phyloP scores from a whole-genome alignment of 1,140 invertebrate genomes.

The Lycorma delicatula region DNA sequence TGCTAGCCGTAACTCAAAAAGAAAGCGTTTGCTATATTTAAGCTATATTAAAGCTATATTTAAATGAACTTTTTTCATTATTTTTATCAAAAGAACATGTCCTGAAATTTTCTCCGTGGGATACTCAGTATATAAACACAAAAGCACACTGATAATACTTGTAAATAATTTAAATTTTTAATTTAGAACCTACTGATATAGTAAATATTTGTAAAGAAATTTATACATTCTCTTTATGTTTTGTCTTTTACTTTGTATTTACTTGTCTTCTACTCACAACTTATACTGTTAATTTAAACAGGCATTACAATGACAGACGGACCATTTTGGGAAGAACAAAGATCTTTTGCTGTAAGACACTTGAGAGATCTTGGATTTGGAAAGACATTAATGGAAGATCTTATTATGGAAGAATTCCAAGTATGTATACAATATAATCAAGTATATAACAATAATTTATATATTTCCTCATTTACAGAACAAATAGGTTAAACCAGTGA shows the following conservation, averaged over 20 bases:
- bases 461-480: neutral
- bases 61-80: too few species aligned
- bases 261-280: neutral
- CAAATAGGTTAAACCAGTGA: constrained; percentile 1
- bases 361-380: constrained; percentile 66
- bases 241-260: neutral
- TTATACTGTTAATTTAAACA: constrained; percentile 29
- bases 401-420: constrained; percentile 55
- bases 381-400: constrained; percentile 56
- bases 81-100: too few species aligned
- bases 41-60: too few species aligned
- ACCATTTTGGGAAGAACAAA: constrained; percentile 60
- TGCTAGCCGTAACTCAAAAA: too few species aligned
- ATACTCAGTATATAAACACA: too few species aligned
- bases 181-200: neutral
- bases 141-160: too few species aligned
- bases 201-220: neutral
- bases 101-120: too few species aligned
- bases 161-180: too few species aligned
- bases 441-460: constrained; percentile 2
- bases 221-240: neutral
- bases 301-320: constrained; percentile 72
- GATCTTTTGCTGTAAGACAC: constrained; percentile 59
- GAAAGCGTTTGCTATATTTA: too few species aligned
- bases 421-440: constrained; percentile 18